Evolutionary conservation across 2,113 vertebrate species (phyloP).

Genomic region (Pseudolaguvia tuberculata): DNA sequence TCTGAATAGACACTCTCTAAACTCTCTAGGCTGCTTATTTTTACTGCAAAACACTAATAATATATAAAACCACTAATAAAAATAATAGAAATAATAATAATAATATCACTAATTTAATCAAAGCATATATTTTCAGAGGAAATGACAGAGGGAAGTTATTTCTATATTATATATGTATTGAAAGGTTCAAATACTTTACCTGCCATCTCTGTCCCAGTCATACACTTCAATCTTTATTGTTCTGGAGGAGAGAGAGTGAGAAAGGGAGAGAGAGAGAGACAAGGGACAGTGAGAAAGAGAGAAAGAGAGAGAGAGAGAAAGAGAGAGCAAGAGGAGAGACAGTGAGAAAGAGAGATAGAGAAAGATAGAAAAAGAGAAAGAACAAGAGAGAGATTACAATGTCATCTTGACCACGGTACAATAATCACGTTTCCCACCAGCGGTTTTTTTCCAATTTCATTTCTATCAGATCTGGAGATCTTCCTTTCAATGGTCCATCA

Average conservation of each 20-base stretch:
- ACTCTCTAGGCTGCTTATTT: no score
- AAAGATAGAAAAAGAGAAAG: neutral
- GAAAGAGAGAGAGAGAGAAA: slow-evolving; percentile 3
- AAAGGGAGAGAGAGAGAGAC: neutral
- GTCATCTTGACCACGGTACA: slow-evolving; percentile 11
- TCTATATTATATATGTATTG: no score
- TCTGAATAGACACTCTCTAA: no score
- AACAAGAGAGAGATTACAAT: neutral
- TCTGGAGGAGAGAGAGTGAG: slow-evolving; percentile 60
- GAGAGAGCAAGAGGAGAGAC: neutral
- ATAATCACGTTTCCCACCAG: slow-evolving; percentile 22
- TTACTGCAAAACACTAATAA: no score
- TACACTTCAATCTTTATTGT: slow-evolving; percentile 92
- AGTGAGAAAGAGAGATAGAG: neutral
- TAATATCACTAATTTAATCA: no score
- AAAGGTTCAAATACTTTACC: slow-evolving; percentile 64
- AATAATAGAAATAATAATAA: no score
- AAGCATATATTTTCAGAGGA: no score
- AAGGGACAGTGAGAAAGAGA: slow-evolving; percentile 21
- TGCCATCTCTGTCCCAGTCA: slow-evolving; percentile 92
- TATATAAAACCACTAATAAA: no score
- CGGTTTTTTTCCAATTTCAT: neutral
- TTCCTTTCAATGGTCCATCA: slow-evolving; percentile 19
- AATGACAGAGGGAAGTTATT: no score
- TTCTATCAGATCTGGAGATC: slow-evolving; percentile 26